Evolutionary conservation across 2,797 vertebrate species (phyloP).

Genomic region (Propithecus deckenii): DNA sequence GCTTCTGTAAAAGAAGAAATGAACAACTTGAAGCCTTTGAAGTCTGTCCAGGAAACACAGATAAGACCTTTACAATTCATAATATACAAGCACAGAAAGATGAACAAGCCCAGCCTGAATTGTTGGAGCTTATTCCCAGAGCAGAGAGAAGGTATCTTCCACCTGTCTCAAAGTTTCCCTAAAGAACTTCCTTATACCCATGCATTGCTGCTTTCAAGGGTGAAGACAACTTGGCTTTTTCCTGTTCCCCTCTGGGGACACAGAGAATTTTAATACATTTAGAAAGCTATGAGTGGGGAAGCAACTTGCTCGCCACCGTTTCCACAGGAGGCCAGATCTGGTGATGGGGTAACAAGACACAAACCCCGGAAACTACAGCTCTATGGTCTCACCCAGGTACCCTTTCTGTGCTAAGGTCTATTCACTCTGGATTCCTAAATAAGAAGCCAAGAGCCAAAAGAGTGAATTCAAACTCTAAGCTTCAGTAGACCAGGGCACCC

Average conservation of each 20-base stretch:
- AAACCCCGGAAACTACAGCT: background rate
- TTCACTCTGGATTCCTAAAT: background rate
- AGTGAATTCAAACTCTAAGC: background rate
- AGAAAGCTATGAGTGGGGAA: background rate
- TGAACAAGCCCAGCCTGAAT: background rate
- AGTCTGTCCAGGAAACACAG: background rate
- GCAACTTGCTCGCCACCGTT: background rate
- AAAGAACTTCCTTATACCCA: background rate
- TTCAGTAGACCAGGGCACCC: background rate
- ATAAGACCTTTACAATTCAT: background rate
- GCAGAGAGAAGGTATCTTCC: background rate
- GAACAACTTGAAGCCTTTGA: background rate
- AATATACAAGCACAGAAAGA: background rate
- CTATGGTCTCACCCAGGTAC: no score
- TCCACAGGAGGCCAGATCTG: background rate
- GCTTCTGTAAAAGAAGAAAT: background rate
- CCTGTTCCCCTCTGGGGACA: background rate
- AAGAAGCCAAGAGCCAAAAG: background rate
- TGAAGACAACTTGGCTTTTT: background rate
- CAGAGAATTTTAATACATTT: no score
- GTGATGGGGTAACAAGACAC: rapidly evolving
- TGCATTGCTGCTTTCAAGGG: background rate
- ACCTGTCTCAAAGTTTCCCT: background rate
- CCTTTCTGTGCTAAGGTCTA: background rate
- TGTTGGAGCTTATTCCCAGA: background rate